These are phyloP conservation scores for Bryconaethiops microstoma DNA, from an alignment of 2,797 vertebrate genomes.

Conservation along the genomic window DNA sequence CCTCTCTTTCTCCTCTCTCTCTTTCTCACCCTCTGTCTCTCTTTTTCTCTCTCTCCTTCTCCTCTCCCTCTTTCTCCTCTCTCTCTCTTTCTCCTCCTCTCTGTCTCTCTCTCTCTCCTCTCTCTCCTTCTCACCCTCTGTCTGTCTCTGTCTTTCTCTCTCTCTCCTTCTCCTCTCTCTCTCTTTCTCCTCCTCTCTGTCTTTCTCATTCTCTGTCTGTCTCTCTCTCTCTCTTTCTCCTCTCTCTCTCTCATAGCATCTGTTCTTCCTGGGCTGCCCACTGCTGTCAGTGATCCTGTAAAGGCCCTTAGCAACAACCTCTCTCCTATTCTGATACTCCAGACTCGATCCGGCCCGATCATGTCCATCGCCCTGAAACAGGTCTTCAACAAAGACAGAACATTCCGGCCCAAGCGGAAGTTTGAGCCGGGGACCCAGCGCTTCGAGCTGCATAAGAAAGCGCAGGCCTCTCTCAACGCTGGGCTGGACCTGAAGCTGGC, in stretches of 20 bases:
- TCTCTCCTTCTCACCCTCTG: too few species aligned
- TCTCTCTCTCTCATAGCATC: conserved; percentile 7
- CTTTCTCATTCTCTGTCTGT: background rate
- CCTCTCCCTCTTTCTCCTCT: too few species aligned
- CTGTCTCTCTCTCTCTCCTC: too few species aligned
- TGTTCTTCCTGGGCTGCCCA: conserved; percentile 47
- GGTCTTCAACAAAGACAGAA: conserved; percentile 87
- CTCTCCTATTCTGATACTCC: background rate
- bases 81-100: too few species aligned
- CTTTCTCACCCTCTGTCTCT: too few species aligned
- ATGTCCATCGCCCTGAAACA: conserved; percentile 85
- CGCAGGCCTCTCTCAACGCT: conserved; percentile 80
- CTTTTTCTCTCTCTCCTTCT: too few species aligned
- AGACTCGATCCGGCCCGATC: background rate
- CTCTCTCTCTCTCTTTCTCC: background rate
- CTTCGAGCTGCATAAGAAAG: conserved; percentile 84
- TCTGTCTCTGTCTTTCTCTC: too few species aligned
- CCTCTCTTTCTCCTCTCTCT: too few species aligned
- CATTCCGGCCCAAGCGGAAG: conserved; percentile 84
- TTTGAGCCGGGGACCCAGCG: conserved; percentile 86
- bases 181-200: background rate
- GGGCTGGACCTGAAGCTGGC: conserved; percentile 80
- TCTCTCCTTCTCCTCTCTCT: background rate
- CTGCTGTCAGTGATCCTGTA: conserved; percentile 47
- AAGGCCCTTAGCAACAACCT: conserved; percentile 36